Percentiles rank a stretch among this genome's conserved stretches.
phyloP scores from a whole-genome alignment of 1,140 invertebrate genomes.

The Nasonia giraulti region DNA sequence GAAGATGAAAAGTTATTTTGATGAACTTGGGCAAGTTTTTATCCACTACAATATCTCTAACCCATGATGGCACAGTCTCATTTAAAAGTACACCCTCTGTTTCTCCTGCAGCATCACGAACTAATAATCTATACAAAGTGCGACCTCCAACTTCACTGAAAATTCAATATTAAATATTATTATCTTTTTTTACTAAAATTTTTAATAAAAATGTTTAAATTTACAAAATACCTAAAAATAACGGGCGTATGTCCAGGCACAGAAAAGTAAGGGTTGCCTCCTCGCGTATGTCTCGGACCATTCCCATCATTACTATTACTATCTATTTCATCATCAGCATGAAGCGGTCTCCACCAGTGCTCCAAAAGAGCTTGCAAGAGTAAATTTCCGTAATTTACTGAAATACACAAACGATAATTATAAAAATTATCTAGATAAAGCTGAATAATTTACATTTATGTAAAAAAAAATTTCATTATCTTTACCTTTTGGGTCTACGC shows the following conservation, averaged over 20 bases:
- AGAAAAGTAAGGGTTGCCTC: slow-evolving; percentile 90
- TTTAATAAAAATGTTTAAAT: slow-evolving; percentile 17
- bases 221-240: slow-evolving; percentile 87
- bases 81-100: slow-evolving; percentile 94
- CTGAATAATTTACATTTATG: slow-evolving; percentile 23
- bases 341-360: slow-evolving; percentile 89
- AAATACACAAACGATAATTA: slow-evolving; percentile 53
- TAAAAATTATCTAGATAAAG: slow-evolving; percentile 20
- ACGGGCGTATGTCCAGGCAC: slow-evolving; percentile 97
- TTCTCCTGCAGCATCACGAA: slow-evolving; percentile 95
- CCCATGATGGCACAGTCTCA: slow-evolving; percentile 97
- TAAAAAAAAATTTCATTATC: slow-evolving; percentile 36
- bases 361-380: slow-evolving; percentile 96
- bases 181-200: background rate
- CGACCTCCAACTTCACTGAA: slow-evolving; percentile 94
- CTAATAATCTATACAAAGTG: slow-evolving; percentile 92
- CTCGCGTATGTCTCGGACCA: slow-evolving; percentile 67
- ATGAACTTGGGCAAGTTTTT: slow-evolving; percentile 96
- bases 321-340: slow-evolving; percentile 74
- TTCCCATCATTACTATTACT: slow-evolving; percentile 69
- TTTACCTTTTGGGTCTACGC: slow-evolving; percentile 89
- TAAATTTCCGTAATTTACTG: slow-evolving; percentile 97
- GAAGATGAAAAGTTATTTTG: slow-evolving; percentile 97
- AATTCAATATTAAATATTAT: slow-evolving; percentile 51
- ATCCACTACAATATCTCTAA: slow-evolving; percentile 95